Evolutionary conservation across 2,797 vertebrate genomes (phyloP).

Genomic region (Eulemur mongoz): DNA sequence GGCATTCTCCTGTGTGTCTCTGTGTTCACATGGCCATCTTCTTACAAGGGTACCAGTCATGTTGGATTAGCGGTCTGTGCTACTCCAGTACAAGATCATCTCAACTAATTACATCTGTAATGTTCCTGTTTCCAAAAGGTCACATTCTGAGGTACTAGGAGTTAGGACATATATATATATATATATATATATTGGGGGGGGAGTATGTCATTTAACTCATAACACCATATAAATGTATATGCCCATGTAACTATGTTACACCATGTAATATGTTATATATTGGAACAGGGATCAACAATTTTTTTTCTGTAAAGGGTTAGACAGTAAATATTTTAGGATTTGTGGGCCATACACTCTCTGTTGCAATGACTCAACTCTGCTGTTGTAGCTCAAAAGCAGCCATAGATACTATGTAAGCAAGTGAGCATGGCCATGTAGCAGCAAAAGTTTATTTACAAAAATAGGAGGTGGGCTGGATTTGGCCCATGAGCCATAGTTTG

Average conservation of each 20-base stretch:
- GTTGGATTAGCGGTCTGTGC: neutral
- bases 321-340: neutral
- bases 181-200: too few relatives aligned
- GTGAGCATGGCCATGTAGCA: neutral
- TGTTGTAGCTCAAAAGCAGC: neutral
- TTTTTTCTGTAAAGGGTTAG: neutral
- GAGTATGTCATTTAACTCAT: too few relatives aligned
- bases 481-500: neutral
- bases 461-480: too few relatives aligned
- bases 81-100: neutral
- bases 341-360: neutral
- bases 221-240: neutral
- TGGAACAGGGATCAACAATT: neutral
- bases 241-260: neutral
- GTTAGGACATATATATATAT: too few relatives aligned
- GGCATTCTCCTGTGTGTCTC: neutral
- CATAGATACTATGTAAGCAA: neutral
- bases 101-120: too few relatives aligned
- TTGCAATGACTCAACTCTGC: neutral
- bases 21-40: neutral
- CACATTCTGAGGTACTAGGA: too few relatives aligned
- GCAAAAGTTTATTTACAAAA: too few relatives aligned
- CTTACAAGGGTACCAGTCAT: neutral
- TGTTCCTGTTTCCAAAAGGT: too few relatives aligned
- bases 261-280: neutral